These are phyloP conservation scores for Perognathus longimembris DNA, from an alignment of 2,113 vertebrate species.

Conservation along the genomic window DNA sequence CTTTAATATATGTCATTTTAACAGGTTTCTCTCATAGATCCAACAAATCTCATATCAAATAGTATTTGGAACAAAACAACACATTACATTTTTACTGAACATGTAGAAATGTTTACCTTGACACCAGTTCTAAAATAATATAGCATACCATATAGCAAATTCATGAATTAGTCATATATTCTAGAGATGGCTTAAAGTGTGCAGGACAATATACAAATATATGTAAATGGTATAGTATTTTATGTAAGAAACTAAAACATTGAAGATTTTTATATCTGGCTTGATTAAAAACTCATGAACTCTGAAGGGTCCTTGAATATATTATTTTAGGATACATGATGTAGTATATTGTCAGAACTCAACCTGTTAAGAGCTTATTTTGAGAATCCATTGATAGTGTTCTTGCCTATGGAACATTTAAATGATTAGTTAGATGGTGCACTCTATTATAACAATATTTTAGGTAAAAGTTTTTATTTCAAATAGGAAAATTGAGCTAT, in stretches of 20 bases:
- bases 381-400: neutral
- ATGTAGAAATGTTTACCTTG: neutral
- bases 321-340: neutral
- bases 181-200: neutral
- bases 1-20: neutral
- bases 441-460: neutral
- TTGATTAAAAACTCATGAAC: too few species aligned
- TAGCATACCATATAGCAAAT: too few species aligned
- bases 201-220: fast-evolving
- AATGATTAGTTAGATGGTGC: too few species aligned
- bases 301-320: neutral
- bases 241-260: neutral
- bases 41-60: neutral
- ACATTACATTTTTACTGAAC: neutral
- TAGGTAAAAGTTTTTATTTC: neutral
- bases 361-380: neutral
- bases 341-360: neutral
- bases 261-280: neutral
- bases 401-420: constrained; percentile 28
- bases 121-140: neutral
- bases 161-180: neutral
- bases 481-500: neutral
- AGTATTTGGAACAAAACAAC: neutral
- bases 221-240: too few species aligned
- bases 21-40: neutral